Conservation (phyloP, 2,113 vertebrate species). For the Oreochromis tanganicae region DNA sequence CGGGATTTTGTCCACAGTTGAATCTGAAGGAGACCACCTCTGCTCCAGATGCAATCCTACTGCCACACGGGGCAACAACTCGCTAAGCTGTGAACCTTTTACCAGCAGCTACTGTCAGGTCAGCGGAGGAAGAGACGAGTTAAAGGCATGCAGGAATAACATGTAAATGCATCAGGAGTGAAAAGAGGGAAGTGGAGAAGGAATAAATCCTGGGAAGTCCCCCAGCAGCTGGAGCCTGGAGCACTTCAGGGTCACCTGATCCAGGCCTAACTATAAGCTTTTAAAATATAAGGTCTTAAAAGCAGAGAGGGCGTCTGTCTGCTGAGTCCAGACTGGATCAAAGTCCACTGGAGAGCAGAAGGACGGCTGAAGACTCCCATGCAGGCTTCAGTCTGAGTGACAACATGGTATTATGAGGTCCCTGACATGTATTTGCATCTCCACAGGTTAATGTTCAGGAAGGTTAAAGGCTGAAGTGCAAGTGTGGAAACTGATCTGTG, state of each 20-base stretch:
- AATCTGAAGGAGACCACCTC: accelerated
- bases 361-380: accelerated
- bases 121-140: accelerated
- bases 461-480: not conserved
- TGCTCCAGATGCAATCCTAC: not conserved
- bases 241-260: not conserved
- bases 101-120: not conserved
- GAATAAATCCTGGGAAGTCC: not conserved
- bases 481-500: not conserved
- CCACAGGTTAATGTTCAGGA: not conserved
- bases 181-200: not conserved
- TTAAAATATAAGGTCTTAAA: accelerated
- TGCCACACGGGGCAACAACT: accelerated
- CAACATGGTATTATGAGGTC: accelerated
- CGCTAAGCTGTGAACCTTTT: not conserved
- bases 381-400: not conserved
- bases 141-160: not conserved
- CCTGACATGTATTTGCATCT: not conserved
- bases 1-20: accelerated
- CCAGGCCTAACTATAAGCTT: accelerated
- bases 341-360: not conserved
- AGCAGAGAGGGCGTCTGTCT: accelerated
- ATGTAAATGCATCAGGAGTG: not conserved
- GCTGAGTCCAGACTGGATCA: not conserved
- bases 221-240: not conserved